Evolutionary conservation across 2,113 vertebrate genomes (phyloP).

Genomic region (Gavialis gangeticus): DNA sequence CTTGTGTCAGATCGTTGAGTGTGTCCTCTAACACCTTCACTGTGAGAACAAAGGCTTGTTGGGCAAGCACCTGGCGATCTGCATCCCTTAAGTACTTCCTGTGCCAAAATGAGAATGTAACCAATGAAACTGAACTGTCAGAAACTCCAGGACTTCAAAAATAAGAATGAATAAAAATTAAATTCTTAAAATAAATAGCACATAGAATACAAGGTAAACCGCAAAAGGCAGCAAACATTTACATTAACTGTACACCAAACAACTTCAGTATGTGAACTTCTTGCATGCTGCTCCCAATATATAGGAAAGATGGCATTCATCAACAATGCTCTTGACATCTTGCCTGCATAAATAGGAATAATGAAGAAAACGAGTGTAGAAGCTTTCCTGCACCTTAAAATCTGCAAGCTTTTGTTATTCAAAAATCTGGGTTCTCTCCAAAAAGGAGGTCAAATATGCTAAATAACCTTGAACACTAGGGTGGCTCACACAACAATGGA

Average conservation of each 20-base stretch:
- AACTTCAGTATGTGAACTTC: neutral
- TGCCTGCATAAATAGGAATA: neutral
- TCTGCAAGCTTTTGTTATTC: too few relatives aligned
- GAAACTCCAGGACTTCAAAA: neutral
- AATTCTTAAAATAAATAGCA: neutral
- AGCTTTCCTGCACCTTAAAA: neutral
- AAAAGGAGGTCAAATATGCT: too few relatives aligned
- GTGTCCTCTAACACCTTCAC: conserved; percentile 98
- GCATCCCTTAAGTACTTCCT: conserved; percentile 99
- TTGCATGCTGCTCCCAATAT: neutral
- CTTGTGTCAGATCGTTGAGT: conserved; percentile 91
- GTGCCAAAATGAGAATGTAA: neutral
- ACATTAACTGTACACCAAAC: neutral
- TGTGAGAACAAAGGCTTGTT: conserved; percentile 94
- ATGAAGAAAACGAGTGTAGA: neutral
- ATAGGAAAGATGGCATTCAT: neutral
- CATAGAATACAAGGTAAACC: neutral
- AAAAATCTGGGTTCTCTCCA: too few relatives aligned
- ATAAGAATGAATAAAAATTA: neutral
- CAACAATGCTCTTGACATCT: too few relatives aligned
- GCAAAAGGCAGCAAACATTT: neutral
- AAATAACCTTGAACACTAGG: too few relatives aligned
- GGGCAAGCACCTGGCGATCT: conserved; percentile 96
- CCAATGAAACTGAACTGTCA: neutral
- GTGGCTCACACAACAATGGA: too few relatives aligned